These are phyloP conservation scores for Centruroides vittatus DNA, from an alignment of 1,140 invertebrate species.

Conservation along the genomic window DNA sequence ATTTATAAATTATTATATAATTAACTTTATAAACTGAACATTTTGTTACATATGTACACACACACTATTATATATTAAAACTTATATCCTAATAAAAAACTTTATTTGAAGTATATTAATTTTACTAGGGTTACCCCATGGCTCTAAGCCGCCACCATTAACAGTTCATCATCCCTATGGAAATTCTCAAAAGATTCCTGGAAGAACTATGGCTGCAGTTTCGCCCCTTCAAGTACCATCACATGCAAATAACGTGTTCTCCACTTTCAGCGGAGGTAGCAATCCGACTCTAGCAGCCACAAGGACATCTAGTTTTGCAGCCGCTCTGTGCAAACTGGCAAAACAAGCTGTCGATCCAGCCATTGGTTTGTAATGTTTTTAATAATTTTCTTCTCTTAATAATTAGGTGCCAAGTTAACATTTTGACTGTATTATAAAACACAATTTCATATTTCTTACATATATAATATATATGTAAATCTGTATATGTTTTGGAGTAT, in stretches of 20 bases:
- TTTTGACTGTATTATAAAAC: too few species aligned
- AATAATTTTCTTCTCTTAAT: not conserved
- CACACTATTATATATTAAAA: too few species aligned
- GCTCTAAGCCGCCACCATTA: conserved; percentile 27
- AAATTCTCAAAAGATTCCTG: not conserved
- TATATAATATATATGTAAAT: too few species aligned
- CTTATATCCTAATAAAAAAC: too few species aligned
- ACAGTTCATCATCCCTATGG: conserved; percentile 22
- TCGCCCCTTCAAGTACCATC: conserved; percentile 3
- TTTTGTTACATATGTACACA: too few species aligned
- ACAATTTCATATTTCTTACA: too few species aligned
- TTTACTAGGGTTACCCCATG: conserved; percentile 25
- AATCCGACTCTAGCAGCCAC: conserved; percentile 10
- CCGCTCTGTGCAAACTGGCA: conserved; percentile 58
- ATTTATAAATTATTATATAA: too few species aligned
- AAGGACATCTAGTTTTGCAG: conserved; percentile 48
- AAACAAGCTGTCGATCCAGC: conserved; percentile 49
- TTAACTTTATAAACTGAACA: too few species aligned
- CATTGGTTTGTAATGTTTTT: conserved; percentile 1
- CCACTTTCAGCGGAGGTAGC: not conserved
- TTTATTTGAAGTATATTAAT: not conserved
- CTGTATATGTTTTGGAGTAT: too few species aligned
- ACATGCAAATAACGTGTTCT: not conserved
- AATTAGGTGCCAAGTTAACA: too few species aligned
- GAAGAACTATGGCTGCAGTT: conserved; percentile 1